These are phyloP conservation scores for Poecilia picta DNA, from an alignment of 2,797 vertebrate species.

Conservation along the genomic window DNA sequence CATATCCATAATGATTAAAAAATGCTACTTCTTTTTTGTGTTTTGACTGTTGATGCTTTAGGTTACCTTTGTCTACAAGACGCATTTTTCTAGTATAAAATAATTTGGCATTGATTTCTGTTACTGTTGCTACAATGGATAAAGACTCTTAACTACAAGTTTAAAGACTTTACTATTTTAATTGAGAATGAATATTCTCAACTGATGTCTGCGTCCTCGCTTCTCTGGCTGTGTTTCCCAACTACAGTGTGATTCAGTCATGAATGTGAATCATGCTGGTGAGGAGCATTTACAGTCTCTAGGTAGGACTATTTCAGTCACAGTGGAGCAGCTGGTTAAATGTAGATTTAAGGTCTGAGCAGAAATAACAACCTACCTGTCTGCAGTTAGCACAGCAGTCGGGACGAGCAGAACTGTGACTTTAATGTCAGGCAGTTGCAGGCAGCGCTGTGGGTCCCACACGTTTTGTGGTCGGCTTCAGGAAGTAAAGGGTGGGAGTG, in stretches of 20 bases:
- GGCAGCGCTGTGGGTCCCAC: conserved; percentile 6
- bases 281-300: conserved; percentile 23
- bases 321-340: conserved; percentile 38
- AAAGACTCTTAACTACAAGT: neutral
- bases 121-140: neutral
- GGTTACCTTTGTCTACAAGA: neutral
- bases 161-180: neutral
- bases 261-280: conserved; percentile 43
- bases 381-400: conserved; percentile 4
- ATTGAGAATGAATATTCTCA: neutral
- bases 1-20: neutral
- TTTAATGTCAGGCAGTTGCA: neutral
- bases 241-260: conserved; percentile 40
- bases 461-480: conserved; percentile 8
- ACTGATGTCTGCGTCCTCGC: conserved; percentile 1
- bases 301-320: conserved; percentile 45
- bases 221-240: conserved; percentile 15
- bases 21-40: neutral
- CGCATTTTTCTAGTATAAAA: neutral
- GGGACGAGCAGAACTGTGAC: neutral
- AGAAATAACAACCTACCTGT: conserved; percentile 10
- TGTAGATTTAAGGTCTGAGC: conserved; percentile 24
- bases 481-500: conserved; percentile 15
- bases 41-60: neutral
- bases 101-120: neutral